Evolutionary conservation across 2,888 invertebrate species (phyloP).

Genomic region (Mesochorus sp.): DNA sequence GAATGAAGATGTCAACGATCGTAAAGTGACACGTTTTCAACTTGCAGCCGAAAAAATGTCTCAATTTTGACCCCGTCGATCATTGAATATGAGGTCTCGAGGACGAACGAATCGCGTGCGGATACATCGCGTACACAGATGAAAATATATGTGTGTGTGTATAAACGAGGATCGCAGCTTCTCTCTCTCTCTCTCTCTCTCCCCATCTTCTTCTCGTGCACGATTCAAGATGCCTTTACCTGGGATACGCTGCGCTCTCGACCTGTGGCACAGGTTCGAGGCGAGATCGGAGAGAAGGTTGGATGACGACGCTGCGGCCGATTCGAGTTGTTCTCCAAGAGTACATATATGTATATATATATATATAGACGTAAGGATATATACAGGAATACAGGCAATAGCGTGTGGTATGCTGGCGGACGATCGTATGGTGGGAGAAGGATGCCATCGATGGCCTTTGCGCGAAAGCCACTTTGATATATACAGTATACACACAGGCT

Average conservation of each 20-base stretch:
- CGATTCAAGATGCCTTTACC: slow-evolving; percentile 50
- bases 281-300: slow-evolving; percentile 56
- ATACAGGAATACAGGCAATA: slow-evolving; percentile 5
- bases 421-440: slow-evolving; percentile 50
- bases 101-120: slow-evolving; percentile 51
- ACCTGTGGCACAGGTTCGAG: slow-evolving; percentile 61
- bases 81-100: slow-evolving; percentile 43
- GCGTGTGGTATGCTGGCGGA: slow-evolving; percentile 42
- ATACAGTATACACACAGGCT: not conserved
- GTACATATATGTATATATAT: slow-evolving; percentile 14
- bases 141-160: not conserved
- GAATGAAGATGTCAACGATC: too few species aligned
- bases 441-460: slow-evolving; percentile 63
- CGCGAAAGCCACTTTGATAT: slow-evolving; percentile 54
- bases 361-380: slow-evolving; percentile 10
- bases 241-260: slow-evolving; percentile 53
- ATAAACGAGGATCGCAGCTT: slow-evolving; percentile 22
- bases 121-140: slow-evolving; percentile 5
- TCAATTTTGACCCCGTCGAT: not conserved
- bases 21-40: too few species aligned
- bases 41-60: too few species aligned
- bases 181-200: slow-evolving; percentile 11
- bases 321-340: slow-evolving; percentile 30
- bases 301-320: slow-evolving; percentile 46
- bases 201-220: slow-evolving; percentile 24